A percentile compares a stretch with the other conserved stretches of the same genome.
These are phyloP conservation scores for Lepus timidus DNA, from an alignment of 2,113 vertebrate genomes.

Conservation along the genomic window DNA sequence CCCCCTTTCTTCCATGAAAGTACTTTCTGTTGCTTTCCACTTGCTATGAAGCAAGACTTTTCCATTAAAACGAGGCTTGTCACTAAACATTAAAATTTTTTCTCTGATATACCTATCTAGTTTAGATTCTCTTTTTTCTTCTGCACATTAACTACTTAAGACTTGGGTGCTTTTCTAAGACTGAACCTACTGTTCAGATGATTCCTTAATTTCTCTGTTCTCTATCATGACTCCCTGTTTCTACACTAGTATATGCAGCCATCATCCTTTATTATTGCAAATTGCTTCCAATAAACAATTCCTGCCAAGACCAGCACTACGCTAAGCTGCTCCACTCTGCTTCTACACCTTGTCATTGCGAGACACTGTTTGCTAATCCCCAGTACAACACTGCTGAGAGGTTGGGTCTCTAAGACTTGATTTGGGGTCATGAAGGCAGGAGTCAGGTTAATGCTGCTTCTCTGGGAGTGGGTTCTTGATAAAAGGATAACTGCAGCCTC, in stretches of 20 bases:
- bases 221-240: neutral
- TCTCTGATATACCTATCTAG: conserved; percentile 4
- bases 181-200: neutral
- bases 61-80: conserved; percentile 16
- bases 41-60: conserved; percentile 48
- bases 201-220: conserved; percentile 25
- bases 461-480: neutral
- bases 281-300: conserved; percentile 16
- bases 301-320: neutral
- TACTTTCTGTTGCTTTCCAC: conserved; percentile 35
- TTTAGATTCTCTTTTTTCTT: conserved; percentile 2
- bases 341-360: neutral
- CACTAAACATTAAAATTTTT: conserved; percentile 23
- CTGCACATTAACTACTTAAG: neutral
- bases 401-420: neutral
- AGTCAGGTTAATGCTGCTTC: no score
- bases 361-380: neutral
- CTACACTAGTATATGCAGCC: conserved; percentile 18
- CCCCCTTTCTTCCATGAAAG: conserved; percentile 7
- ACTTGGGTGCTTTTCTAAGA: conserved; percentile 11
- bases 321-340: neutral
- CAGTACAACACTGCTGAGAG: neutral
- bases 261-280: neutral
- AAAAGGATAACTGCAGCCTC: neutral
- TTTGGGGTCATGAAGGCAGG: neutral